Evolutionary conservation across 2,797 vertebrate species (phyloP), one percentile per base, ranked within the genome.

Genomic region (Notoglanidium macrostoma): DNA sequence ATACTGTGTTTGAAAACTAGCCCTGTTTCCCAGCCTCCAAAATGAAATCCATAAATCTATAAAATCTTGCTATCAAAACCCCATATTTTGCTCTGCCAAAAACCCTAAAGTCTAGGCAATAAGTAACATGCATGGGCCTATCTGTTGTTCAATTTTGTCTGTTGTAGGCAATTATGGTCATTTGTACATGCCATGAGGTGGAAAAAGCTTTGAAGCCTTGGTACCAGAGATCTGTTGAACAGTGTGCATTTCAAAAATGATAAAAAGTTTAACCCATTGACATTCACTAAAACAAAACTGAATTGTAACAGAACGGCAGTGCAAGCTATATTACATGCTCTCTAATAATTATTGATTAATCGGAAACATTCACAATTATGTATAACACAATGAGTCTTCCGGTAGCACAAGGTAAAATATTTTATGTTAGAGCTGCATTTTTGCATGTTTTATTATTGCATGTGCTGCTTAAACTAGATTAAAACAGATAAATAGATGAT

Each of bases 41-140:
- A 70, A 70, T 70, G 46, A 72, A 70, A 55, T 40, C 65, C 65
- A 84, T 84, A 54, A 55, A 72, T 70, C 49, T 26, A 15, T 14
- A 35, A 55, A 70, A 55, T 72, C 44, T 51, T 55, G 44, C n/a
- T 67, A 23, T 68, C 46, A 32, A 54, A 83, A 23, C 3, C n/a
- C 11, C 81, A 32, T 46, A 63, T 83, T 82, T 70, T 3, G 17
- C 29, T 35, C n/a, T 23, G 46, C 26, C 23, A 35, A 0, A 54
- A 54, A 54, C 46, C 65, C 29, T 68, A 32, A 83, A 7, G 4
- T 83, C 5, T 2, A 21, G 5, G 65, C n/a, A 54, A 23, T 65
- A 82, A 46, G 26, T 65, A 54, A 3, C 19, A 8, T 21, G 63
- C 29, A 4, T 35, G 81, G n/a, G 46, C n/a, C n/a, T 14, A 51